Percentiles rank a stretch among this genome's conserved stretches.
Evolutionary conservation across 2,888 invertebrate genomes (phyloP).

Genomic region (Eretmocerus hayati): DNA sequence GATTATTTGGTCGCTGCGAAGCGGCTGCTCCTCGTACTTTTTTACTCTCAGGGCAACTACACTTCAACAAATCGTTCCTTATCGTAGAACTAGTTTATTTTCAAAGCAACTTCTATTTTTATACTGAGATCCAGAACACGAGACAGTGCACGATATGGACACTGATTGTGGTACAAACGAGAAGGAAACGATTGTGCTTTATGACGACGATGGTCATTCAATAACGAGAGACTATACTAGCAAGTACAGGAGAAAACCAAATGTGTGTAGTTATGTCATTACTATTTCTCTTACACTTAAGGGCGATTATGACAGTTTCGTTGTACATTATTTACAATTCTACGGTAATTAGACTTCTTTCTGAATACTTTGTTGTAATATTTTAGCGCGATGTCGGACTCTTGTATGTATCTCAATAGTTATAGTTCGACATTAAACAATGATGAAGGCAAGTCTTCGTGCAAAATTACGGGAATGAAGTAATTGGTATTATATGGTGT

Average conservation of each 20-base stretch:
- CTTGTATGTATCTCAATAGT: not conserved
- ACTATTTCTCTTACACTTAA: not conserved
- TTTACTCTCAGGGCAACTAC: constrained; percentile 18
- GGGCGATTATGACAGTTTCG: constrained; percentile 3
- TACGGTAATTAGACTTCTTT: not conserved
- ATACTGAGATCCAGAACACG: constrained; percentile 12
- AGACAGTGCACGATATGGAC: not conserved
- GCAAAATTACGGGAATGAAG: not conserved
- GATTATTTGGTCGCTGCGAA: constrained; percentile 4
- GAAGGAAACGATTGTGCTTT: not conserved
- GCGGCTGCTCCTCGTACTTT: constrained; percentile 9
- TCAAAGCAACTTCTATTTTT: constrained; percentile 24
- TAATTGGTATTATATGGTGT: no score
- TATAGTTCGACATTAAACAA: not conserved
- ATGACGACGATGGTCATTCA: not conserved
- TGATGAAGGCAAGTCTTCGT: not conserved
- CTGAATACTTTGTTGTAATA: not conserved
- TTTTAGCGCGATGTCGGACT: not conserved
- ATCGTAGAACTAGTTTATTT: constrained; percentile 23
- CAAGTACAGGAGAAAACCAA: constrained; percentile 8
- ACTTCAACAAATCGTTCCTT: constrained; percentile 21
- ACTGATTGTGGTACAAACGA: not conserved
- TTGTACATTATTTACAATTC: constrained; percentile 8
- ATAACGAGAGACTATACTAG: not conserved
- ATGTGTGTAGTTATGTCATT: constrained; percentile 8